Evolutionary conservation across 2,113 vertebrate species (phyloP), one percentile per base, ranked within the genome.

Genomic region (Oncorhynchus gorbuscha): DNA sequence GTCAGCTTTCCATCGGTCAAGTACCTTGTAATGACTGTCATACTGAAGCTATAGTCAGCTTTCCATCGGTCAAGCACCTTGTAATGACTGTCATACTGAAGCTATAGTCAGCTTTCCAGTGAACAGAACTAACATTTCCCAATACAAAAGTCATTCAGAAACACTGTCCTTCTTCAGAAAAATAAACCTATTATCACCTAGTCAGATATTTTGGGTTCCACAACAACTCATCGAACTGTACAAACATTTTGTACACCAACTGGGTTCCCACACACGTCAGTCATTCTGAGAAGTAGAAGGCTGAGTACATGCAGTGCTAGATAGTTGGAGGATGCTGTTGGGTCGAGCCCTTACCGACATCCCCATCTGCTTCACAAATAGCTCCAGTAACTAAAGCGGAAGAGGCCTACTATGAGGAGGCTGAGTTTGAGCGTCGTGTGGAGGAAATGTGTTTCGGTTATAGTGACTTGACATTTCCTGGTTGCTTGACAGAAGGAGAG

Each of bases 391-490:
- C 81, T 90, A 80, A 88, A 90, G 86, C 92, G 91, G 91, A 94
- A 92, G 86, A 82, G n/a, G n/a, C 5, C 18, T 62, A 22, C 51
- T 69, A 30, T 87, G 85, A 84, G 68, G 76, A 70, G 69, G 18
- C 71, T 0, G 24, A 35, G 24, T 74, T 76, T 1, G 0, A 28
- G 73, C 16, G 18, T 0, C 16, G 72, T 16, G n/a, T 64, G 32
- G 78, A 93, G 91, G 94, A 96, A 95, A 93, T 93, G 90, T 87
- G 82, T 85, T 79, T 89, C 79, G 69, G 85, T 90, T 91, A 76
- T 89, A 91, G 91, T 94, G 93, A 94, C 91, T 92, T 89, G 89
- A 92, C 93, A 93, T 94, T 96, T 96, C 95, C 95, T 95, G 92
- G 82, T 91, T 85, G 82, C 72, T 89, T 59, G 28, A 77, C 86